phyloP scores from a whole-genome alignment of 1,140 invertebrate genomes.

The Vanessa tameamea region DNA sequence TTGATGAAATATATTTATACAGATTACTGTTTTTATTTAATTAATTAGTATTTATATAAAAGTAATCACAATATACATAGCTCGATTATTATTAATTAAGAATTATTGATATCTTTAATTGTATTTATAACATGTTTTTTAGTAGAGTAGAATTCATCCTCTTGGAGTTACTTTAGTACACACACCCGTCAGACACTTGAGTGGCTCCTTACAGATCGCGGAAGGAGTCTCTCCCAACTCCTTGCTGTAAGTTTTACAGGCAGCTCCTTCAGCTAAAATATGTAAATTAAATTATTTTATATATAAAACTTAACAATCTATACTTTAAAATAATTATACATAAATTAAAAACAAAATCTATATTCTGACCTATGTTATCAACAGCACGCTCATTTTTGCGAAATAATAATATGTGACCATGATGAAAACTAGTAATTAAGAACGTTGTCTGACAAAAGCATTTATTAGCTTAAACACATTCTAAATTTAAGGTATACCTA shows the following conservation, averaged over 20 bases:
- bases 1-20: too few species aligned
- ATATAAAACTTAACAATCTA: not conserved
- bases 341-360: not conserved
- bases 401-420: too few species aligned
- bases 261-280: constrained; percentile 60
- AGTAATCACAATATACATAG: too few species aligned
- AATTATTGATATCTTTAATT: not conserved
- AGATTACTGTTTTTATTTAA: too few species aligned
- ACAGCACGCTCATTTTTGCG: too few species aligned
- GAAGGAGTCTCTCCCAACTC: constrained; percentile 73
- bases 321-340: not conserved
- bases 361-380: too few species aligned
- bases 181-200: constrained; percentile 58
- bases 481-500: too few species aligned
- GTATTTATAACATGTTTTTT: not conserved
- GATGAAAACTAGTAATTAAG: too few species aligned
- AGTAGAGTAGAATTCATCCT: constrained; percentile 42
- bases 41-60: too few species aligned
- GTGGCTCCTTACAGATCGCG: constrained; percentile 63
- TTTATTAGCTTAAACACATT: too few species aligned
- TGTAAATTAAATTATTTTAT: constrained; percentile 15
- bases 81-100: not conserved
- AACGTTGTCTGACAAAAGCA: too few species aligned
- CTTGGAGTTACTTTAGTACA: constrained; percentile 57
- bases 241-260: constrained; percentile 72